Base-by-base conservation (phyloP, 2,113 vertebrate genomes). In the Paramisgurnus dabryanus region DNA sequence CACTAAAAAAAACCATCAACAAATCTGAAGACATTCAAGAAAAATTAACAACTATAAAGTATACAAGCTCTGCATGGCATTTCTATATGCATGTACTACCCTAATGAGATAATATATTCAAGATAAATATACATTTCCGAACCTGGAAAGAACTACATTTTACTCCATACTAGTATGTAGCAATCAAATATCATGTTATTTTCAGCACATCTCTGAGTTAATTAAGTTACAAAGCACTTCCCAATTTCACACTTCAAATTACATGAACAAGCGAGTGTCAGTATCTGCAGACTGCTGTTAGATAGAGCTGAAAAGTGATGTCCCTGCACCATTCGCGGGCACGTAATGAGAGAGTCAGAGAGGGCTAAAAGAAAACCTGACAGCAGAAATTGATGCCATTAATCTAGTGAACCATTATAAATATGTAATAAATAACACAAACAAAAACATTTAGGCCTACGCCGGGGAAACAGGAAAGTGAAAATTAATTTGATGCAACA, bases 321-420 rank as follows among this genome's bases (percentile, higher is more conserved):
- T 57, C 70, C 64, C n/a, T 58, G 53, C 7, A 17, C 13, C 53
- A 73, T 60, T 72, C 4, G 18, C 53, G 27, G 27, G 60, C 49
- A 49, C 39, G 41, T 82, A 82, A 83, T 73, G 50, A 82, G 76
- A 11, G 55, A 61, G 69, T 22, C 12, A 53, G 45, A 75, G 58
- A 63, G 34, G 60, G 53, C 76, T 73, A 78, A 82, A 73, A 75
- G 79, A 34, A 79, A 67, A 75, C 57, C 18, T 68, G 47, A 79
- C 17, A 58, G 77, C 63, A 79, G 53, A 79, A 79, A 73, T 50
- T 61, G 57, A 67, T 53, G 69, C 50, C 67, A 78, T 64, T 77
- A 82, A 79, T 79, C 61, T 74, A 55, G 55, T 63, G n/a, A 18
- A 47, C n/a, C 55, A 75, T 75, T 73, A 73, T 22, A 81, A 74